Base-by-base conservation (phyloP, 1,140 invertebrate genomes). In the Venturia canescens region DNA sequence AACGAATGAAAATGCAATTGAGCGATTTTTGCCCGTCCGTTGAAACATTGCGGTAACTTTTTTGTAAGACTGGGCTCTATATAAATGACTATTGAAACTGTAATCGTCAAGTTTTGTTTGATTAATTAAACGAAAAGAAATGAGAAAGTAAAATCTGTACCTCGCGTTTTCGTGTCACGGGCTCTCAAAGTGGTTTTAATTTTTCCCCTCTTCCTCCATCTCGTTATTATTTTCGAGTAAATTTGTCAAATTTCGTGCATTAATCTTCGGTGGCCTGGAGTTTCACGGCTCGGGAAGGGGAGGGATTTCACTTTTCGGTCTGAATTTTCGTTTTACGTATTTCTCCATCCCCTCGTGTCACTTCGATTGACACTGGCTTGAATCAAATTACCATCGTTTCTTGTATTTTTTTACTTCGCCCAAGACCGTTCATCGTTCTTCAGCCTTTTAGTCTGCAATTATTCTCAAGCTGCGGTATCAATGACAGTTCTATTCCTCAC, bases 11-110 rank as follows among this genome's bases (percentile, higher is more conserved):
- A 89, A 88, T 84, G 82, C 84, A 87, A 88, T 86, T 86, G 85
- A 88, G 86, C 87, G 88, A 90, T 89, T 86, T 87, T 89, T 88
- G 89, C 90, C 90, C 90, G 89, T 91, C 90, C 90, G 87, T 87
- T 90, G 85, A 85, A 89, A 89, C 87, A 87, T 91, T 90, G 88
- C 90, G 89, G 88, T 91, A 87, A 91, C 87, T 91, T 90, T 91
- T 89, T 92, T 92, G 91, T 92, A 92, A 92, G 90, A 92, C 91
- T 92, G 91, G 91, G 91, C 91, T 89, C 86, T 90, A 92, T 91
- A 92, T 91, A 92, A 91, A 92, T 90, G 23, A 90, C 87, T 91
- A 89, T 86, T 91, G 87, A 91, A 91, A 90, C 90, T 89, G 86
- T 88, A 90, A 84, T 83, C 86, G 80, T 86, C 84, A 88, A 84